Percentiles rank a stretch among this genome's conserved stretches.
Evolutionary conservation across 1,140 invertebrate genomes (phyloP).

Genomic region (Temnothorax nylanderi): DNA sequence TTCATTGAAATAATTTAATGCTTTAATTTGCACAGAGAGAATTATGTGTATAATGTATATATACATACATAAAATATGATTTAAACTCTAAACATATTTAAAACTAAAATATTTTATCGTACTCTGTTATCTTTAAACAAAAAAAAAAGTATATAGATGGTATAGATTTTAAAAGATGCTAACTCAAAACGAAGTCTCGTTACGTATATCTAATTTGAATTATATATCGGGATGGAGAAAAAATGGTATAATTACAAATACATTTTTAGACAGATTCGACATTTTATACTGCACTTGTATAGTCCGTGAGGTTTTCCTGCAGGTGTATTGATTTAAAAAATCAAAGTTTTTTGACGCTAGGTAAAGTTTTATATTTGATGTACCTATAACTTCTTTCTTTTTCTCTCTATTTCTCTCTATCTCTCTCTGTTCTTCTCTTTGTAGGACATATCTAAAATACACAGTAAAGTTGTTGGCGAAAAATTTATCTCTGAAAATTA

Average conservation of each 20-base stretch:
- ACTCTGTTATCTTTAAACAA: not conserved
- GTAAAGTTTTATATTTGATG: slow-evolving; percentile 16
- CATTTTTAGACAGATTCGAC: not conserved
- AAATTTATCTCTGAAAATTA: slow-evolving; percentile 22
- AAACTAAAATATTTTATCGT: too few relatives aligned
- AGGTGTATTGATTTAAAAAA: slow-evolving; percentile 8
- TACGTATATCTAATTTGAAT: not conserved
- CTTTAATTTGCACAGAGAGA: not conserved
- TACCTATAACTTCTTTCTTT: not conserved
- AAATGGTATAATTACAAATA: not conserved
- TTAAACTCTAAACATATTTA: not conserved
- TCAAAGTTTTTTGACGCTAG: not conserved
- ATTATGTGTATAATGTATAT: not conserved
- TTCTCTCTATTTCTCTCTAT: not conserved
- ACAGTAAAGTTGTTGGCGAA: not conserved
- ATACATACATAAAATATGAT: not conserved
- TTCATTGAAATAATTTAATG: slow-evolving; percentile 9
- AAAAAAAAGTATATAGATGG: not conserved
- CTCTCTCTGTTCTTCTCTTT: not conserved
- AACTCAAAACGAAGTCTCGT: too few relatives aligned
- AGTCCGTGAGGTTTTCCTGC: not conserved
- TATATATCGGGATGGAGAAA: not conserved
- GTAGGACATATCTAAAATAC: not conserved
- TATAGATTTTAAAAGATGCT: too few relatives aligned
- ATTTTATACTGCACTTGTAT: not conserved